Evolutionary conservation across 2,888 invertebrate genomes (phyloP).

Genomic region (Hoplodrina ambigua): DNA sequence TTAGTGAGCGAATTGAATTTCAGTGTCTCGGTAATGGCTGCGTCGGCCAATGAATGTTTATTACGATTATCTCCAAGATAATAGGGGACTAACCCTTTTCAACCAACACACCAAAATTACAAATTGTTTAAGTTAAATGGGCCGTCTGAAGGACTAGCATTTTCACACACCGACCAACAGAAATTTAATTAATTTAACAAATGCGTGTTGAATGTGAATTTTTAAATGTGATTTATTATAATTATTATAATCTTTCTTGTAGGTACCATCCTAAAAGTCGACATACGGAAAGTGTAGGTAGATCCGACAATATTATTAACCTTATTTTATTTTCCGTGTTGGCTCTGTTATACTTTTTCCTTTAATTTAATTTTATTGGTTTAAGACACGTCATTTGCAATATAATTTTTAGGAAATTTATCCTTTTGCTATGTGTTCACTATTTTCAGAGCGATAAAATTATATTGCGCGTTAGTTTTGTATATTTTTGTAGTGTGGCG

Average conservation of each 20-base stretch:
- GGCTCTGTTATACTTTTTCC: conserved; percentile 29
- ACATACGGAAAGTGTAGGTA: conserved; percentile 19
- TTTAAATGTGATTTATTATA: conserved; percentile 21
- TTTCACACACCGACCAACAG: conserved; percentile 53
- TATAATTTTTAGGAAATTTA: conserved; percentile 73
- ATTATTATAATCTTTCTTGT: not conserved
- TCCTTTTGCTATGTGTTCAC: conserved; percentile 73
- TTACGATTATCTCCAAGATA: conserved; percentile 72
- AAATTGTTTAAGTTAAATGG: conserved; percentile 70
- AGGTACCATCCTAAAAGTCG: not conserved
- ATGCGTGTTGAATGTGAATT: conserved; percentile 29
- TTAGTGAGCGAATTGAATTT: conserved; percentile 81
- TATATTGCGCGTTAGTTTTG: conserved; percentile 74
- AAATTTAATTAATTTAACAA: conserved; percentile 62
- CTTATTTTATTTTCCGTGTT: conserved; percentile 26
- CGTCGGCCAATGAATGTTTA: conserved; percentile 71
- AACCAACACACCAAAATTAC: conserved; percentile 67
- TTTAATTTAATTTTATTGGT: conserved; percentile 29
- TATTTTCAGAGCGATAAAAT: conserved; percentile 73
- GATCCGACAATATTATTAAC: conserved; percentile 22
- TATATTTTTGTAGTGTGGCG: conserved; percentile 50
- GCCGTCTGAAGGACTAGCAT: conserved; percentile 59
- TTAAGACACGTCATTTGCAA: conserved; percentile 50
- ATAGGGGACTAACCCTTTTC: conserved; percentile 69
- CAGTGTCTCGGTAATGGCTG: conserved; percentile 69